Base-by-base conservation (phyloP, 2,113 vertebrate species). In the Trinectes maculatus region DNA sequence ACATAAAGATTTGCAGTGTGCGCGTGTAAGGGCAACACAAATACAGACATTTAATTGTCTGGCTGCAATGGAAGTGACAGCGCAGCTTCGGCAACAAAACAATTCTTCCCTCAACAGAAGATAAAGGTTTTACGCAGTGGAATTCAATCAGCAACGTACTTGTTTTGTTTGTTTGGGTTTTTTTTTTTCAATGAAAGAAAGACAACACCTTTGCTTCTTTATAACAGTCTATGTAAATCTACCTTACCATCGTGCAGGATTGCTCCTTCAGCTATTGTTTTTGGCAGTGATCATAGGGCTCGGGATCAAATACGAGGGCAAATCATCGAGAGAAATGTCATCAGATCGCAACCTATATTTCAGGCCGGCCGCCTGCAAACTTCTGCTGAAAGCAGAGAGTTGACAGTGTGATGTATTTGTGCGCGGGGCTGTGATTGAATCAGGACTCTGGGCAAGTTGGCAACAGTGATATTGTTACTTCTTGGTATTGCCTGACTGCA, bases 381-480 rank as follows among this genome's bases (percentile, higher is more conserved):
- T 40, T 80, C 65, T 75, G 43, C 51, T 47, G 65, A 71, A 48
- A 65, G 57, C 65, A 10, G n/a, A 48, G 55, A 60, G 65, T 59
- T 25, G 62, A 28, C 56, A 28, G 44, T 54, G 63, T 79, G 67
- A 77, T 75, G 19, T 76, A 61, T 75, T 86, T 82, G 63, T 79
- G 54, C 49, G 47, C 53, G 37, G 64, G 51, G 29, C 3, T 65
- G 62, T 74, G 81, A 89, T 86, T 80, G 74, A 87, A 88, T 87
- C 81, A 70, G 70, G 52, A 52, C 63, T 72, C 26, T 43, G 47
- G 44, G 77, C 64, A 69, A 52, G 70, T 73, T 64, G 61, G 72
- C 66, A 71, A 82, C 77, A 74, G 44, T 72, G 78, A 84, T 79
- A 82, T 81, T 78, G 82, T 82, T 75, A 57, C 65, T 55, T 69